These are phyloP conservation scores for Peromyscus leucopus DNA, from an alignment of 2,113 vertebrate species.

Conservation along the genomic window DNA sequence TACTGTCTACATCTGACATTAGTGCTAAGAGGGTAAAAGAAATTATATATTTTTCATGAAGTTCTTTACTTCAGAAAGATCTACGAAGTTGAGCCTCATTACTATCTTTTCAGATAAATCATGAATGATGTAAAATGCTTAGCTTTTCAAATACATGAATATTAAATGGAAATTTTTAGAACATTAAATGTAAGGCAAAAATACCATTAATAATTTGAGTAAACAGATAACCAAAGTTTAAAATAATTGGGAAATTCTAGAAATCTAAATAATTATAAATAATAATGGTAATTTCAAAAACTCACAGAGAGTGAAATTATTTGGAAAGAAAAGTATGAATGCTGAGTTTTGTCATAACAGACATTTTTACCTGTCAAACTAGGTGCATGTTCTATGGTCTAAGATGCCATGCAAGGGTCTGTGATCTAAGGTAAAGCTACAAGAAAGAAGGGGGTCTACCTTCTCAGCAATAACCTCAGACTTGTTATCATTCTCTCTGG, in stretches of 20 bases:
- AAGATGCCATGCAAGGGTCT: background rate
- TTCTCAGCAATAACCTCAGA: background rate
- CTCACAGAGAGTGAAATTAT: background rate
- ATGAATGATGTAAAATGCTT: background rate
- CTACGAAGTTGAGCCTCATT: background rate
- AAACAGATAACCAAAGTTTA: background rate
- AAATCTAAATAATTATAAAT: constrained; percentile 42
- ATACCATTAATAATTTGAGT: background rate
- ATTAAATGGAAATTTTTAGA: background rate
- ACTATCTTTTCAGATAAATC: background rate
- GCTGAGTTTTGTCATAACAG: constrained; percentile 18
- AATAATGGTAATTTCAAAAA: background rate
- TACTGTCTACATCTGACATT: background rate
- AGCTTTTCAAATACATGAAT: background rate
- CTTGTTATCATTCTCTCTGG: background rate
- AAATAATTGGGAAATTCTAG: constrained; percentile 24
- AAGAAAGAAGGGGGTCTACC: background rate
- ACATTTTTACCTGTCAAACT: background rate
- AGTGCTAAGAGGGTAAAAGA: background rate
- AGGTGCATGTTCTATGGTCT: background rate
- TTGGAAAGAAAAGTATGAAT: constrained; percentile 13
- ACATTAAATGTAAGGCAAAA: constrained; percentile 11
- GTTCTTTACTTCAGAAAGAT: constrained; percentile 40
- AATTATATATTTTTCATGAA: background rate
- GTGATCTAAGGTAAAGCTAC: background rate